Evolutionary conservation across 2,113 vertebrate species (phyloP).

Genomic region (Cinclus cinclus): DNA sequence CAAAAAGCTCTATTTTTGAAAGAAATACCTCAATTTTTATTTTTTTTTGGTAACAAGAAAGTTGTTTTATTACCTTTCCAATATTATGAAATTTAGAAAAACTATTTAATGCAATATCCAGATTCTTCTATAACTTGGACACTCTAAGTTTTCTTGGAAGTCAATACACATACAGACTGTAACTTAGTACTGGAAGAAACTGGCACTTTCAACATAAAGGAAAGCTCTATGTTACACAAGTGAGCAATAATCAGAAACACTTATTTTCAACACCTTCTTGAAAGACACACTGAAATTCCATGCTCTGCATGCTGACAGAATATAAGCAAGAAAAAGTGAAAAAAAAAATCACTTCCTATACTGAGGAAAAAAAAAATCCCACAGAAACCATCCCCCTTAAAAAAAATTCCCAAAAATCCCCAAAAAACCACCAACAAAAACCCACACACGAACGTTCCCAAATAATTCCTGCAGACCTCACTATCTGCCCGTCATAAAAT

Average conservation of each 20-base stretch:
- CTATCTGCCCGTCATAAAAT: background rate
- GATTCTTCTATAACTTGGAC: background rate
- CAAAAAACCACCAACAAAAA: background rate
- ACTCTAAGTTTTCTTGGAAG: background rate
- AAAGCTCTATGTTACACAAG: background rate
- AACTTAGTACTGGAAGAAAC: background rate
- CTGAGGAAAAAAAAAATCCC: background rate
- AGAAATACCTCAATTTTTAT: background rate
- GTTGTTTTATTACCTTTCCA: background rate
- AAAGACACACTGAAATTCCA: background rate
- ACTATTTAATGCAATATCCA: background rate
- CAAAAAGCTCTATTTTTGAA: background rate
- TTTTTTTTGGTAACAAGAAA: background rate
- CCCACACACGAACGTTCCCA: background rate
- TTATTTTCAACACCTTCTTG: background rate
- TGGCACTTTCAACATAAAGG: background rate
- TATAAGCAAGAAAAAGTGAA: background rate
- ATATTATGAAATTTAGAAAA: background rate
- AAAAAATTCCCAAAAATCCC: background rate
- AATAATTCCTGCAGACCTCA: background rate
- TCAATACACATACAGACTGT: background rate
- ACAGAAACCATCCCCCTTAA: too few species aligned
- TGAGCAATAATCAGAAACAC: background rate
- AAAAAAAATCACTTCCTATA: background rate
- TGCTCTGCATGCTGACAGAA: background rate